A percentile compares a stretch with the other conserved stretches of the same genome.
These are phyloP conservation scores for Syrista parreyssii DNA, from an alignment of 2,888 invertebrate species.

Conservation along the genomic window DNA sequence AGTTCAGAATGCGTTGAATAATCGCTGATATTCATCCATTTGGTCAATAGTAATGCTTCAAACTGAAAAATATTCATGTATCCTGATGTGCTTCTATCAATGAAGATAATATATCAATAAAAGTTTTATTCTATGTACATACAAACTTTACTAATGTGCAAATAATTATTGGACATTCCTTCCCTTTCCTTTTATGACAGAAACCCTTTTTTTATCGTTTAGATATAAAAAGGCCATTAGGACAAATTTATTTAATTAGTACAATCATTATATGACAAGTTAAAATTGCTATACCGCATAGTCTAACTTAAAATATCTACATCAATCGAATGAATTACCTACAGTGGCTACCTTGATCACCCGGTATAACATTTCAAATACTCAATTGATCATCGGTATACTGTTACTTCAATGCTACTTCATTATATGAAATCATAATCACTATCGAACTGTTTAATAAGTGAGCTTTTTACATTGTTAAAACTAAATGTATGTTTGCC, in stretches of 20 bases:
- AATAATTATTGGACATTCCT: background rate
- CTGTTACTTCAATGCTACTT: background rate
- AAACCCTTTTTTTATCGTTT: background rate
- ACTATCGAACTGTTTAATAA: background rate
- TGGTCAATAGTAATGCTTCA: no score
- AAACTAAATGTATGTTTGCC: background rate
- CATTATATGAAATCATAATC: background rate
- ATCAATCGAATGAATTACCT: background rate
- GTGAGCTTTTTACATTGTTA: background rate
- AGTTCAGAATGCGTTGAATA: no score
- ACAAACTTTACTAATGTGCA: background rate
- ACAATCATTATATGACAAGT: background rate
- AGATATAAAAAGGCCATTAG: background rate
- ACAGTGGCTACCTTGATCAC: background rate
- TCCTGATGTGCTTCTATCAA: background rate
- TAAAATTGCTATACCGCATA: background rate
- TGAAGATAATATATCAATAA: no score
- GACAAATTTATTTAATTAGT: background rate
- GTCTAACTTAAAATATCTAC: background rate
- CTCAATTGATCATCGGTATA: background rate
- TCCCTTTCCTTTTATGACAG: background rate
- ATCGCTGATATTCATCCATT: no score
- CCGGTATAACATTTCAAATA: background rate
- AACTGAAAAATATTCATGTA: no score
- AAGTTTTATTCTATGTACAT: background rate